These are phyloP conservation scores for Lithophane socia DNA, from an alignment of 2,888 invertebrate genomes.

Conservation along the genomic window DNA sequence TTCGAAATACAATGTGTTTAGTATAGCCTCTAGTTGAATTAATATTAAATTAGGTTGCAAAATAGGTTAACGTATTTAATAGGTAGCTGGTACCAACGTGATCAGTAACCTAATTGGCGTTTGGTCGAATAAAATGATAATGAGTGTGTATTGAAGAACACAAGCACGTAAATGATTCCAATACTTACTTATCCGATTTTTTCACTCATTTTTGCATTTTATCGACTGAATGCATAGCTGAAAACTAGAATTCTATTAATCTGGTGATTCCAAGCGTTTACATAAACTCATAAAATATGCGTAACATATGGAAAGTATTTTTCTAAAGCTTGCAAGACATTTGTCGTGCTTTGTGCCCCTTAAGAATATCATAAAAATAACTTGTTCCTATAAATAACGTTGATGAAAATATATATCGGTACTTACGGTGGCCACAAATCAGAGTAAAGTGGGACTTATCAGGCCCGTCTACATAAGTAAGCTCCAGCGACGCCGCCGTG, in stretches of 20 bases:
- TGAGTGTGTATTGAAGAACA: background rate
- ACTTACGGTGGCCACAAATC: slow-evolving; percentile 81
- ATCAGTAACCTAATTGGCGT: background rate
- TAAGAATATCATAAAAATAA: slow-evolving; percentile 82
- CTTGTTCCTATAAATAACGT: slow-evolving; percentile 81
- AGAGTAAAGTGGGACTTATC: slow-evolving; percentile 77
- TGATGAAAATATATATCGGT: slow-evolving; percentile 81
- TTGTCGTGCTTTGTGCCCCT: slow-evolving; percentile 77
- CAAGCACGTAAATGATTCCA: background rate
- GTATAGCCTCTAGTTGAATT: background rate
- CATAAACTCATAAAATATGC: slow-evolving; percentile 64
- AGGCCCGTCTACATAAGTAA: slow-evolving; percentile 72
- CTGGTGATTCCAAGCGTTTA: slow-evolving; percentile 20
- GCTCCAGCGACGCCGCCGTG: slow-evolving; percentile 64
- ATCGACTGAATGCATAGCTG: background rate
- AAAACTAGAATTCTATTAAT: slow-evolving; percentile 10
- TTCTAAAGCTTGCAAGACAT: slow-evolving; percentile 79
- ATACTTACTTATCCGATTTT: background rate
- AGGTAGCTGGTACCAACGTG: background rate
- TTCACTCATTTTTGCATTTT: no score
- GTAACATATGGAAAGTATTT: slow-evolving; percentile 79
- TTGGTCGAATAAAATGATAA: background rate
- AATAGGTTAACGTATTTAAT: no score
- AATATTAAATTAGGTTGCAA: background rate
- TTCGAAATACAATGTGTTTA: background rate